A percentile compares a stretch with the other conserved stretches of the same genome.
phyloP scores from a whole-genome alignment of 2,888 invertebrate genomes.

The Pterostichus niger region DNA sequence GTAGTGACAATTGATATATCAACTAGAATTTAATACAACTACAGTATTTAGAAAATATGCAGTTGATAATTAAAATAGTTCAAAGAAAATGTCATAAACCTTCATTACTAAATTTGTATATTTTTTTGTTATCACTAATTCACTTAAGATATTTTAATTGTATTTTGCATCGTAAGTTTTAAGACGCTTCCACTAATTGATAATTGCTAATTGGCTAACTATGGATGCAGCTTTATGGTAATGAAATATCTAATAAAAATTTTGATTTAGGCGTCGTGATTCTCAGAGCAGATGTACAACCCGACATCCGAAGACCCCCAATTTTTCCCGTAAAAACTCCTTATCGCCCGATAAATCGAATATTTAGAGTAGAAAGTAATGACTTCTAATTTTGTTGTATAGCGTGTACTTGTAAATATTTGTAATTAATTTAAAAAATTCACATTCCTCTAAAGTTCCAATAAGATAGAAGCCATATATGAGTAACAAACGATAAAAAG shows the following conservation, averaged over 20 bases:
- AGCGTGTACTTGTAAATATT: slow-evolving; percentile 67
- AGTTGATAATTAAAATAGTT: too few relatives aligned
- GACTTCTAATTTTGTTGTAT: slow-evolving; percentile 71
- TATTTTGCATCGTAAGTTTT: too few relatives aligned
- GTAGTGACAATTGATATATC: too few relatives aligned
- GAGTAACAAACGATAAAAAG: slow-evolving; percentile 69
- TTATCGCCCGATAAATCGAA: slow-evolving; percentile 77
- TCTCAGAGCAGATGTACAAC: slow-evolving; percentile 88
- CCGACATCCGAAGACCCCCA: slow-evolving; percentile 75
- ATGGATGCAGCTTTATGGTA: too few relatives aligned
- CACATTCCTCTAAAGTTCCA: slow-evolving; percentile 64
- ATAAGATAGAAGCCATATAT: slow-evolving; percentile 63
- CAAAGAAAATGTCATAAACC: too few relatives aligned
- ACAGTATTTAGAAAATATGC: too few relatives aligned
- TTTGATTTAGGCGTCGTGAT: slow-evolving; percentile 85
- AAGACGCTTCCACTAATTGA: too few relatives aligned
- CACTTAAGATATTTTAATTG: too few relatives aligned
- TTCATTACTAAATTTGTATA: too few relatives aligned
- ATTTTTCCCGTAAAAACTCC: slow-evolving; percentile 54
- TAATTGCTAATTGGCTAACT: slow-evolving; percentile 38
- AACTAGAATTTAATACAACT: slow-evolving; percentile 58
- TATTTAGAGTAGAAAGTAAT: slow-evolving; percentile 78
- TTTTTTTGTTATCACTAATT: too few relatives aligned
- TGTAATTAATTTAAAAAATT: slow-evolving; percentile 70
- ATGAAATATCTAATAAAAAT: too few relatives aligned